phyloP scores from a whole-genome alignment of 2,113 vertebrate species.

The Rousettus leschenaultii region DNA sequence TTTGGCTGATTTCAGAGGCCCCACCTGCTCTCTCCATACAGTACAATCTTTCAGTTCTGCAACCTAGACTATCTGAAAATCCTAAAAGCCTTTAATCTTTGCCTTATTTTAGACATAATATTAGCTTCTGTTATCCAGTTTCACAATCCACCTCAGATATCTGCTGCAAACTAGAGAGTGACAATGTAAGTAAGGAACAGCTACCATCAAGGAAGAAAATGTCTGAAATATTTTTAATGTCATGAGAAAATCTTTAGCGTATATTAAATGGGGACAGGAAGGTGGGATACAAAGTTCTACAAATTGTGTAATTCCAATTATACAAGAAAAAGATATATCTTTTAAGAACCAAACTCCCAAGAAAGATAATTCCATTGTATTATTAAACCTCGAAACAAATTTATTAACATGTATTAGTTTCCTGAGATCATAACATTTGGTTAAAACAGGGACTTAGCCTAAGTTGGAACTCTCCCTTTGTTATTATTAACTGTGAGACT shows the following conservation, averaged over 20 bases:
- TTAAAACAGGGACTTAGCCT: background rate
- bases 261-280: background rate
- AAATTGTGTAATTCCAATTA: background rate
- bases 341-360: background rate
- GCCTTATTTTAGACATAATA: background rate
- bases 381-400: background rate
- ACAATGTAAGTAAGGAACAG: background rate
- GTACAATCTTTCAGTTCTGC: background rate
- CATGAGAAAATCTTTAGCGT: background rate
- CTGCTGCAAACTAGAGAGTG: background rate
- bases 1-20: background rate
- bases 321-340: background rate
- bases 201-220: background rate
- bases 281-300: background rate
- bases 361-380: background rate
- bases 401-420: background rate
- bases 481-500: background rate
- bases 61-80: background rate
- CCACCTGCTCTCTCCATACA: background rate
- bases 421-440: background rate
- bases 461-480: background rate
- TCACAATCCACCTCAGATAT: background rate
- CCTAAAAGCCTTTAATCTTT: background rate
- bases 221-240: conserved; percentile 3
- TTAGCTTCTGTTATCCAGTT: background rate